These are phyloP conservation scores for Laterallus jamaicensis DNA, from an alignment of 2,113 vertebrate genomes.

Conservation along the genomic window DNA sequence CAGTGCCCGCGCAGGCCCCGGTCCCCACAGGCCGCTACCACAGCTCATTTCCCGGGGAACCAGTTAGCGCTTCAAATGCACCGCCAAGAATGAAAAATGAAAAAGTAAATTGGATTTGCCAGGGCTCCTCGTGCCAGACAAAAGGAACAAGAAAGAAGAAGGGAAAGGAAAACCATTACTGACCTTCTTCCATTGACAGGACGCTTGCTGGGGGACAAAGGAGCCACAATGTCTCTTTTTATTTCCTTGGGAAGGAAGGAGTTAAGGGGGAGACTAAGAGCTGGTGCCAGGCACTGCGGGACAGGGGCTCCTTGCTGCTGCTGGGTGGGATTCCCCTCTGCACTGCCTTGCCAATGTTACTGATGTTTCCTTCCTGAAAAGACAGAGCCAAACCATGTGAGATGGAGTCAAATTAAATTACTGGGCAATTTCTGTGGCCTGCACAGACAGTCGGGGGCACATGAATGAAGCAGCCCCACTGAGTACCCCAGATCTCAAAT, in stretches of 20 bases:
- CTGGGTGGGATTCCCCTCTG: not conserved
- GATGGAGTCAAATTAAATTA: slow-evolving; percentile 19
- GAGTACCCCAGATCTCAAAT: not conserved
- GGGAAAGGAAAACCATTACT: not conserved
- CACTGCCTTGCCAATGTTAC: not conserved
- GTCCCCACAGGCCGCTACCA: not conserved
- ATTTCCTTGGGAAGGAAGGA: not conserved
- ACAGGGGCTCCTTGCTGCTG: not conserved
- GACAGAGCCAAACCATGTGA: not conserved
- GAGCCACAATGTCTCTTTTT: not conserved
- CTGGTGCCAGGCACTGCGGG: not conserved
- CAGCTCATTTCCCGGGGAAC: slow-evolving; percentile 40
- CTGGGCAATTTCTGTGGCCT: not conserved
- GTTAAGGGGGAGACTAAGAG: not conserved
- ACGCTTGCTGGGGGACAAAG: not conserved
- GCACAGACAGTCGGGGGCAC: not conserved
- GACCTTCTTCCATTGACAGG: not conserved
- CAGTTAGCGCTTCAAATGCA: slow-evolving; percentile 41
- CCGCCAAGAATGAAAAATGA: slow-evolving; percentile 61
- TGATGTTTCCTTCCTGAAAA: not conserved
- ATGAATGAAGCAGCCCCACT: not conserved
- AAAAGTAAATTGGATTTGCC: slow-evolving; percentile 61
- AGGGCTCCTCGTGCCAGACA: slow-evolving; percentile 16
- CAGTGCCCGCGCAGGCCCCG: not conserved
- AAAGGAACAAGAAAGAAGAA: slow-evolving; percentile 5